These are phyloP conservation scores for Adelosebastes latens DNA, from an alignment of 2,797 vertebrate genomes.

Conservation along the genomic window DNA sequence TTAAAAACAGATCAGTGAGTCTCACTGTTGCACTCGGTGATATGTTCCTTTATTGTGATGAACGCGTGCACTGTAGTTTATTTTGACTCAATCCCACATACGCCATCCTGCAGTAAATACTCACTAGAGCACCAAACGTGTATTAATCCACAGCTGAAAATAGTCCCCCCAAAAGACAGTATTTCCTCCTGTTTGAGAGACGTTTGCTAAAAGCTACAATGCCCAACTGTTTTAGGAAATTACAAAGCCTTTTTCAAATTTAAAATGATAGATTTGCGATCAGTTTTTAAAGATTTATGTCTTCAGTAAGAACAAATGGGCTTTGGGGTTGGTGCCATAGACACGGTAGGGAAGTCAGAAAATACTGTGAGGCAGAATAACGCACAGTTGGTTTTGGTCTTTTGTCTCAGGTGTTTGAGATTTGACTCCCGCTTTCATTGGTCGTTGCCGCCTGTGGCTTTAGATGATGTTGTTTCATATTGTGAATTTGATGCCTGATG, in stretches of 20 bases:
- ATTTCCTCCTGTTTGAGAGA: neutral
- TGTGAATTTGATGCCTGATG: neutral
- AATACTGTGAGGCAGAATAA: neutral
- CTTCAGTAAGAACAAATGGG: neutral
- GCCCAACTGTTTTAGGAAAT: neutral
- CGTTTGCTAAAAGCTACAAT: neutral
- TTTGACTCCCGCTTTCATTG: neutral
- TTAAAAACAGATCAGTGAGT: neutral
- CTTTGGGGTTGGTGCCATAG: neutral
- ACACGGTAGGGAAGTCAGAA: neutral
- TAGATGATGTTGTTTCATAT: neutral
- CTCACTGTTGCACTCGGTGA: neutral
- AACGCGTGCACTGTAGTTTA: neutral
- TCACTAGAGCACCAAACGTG: neutral
- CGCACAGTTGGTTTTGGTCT: neutral
- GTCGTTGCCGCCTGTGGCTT: neutral
- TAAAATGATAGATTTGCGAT: neutral
- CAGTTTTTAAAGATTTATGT: neutral
- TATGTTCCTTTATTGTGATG: neutral
- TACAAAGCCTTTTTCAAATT: neutral
- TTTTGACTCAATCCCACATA: neutral
- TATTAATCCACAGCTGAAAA: neutral
- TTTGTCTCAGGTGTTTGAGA: neutral
- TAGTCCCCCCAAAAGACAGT: neutral
- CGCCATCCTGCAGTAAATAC: neutral